Evolutionary conservation across 2,113 vertebrate species (phyloP).

Genomic region (Elanus axillaris): DNA sequence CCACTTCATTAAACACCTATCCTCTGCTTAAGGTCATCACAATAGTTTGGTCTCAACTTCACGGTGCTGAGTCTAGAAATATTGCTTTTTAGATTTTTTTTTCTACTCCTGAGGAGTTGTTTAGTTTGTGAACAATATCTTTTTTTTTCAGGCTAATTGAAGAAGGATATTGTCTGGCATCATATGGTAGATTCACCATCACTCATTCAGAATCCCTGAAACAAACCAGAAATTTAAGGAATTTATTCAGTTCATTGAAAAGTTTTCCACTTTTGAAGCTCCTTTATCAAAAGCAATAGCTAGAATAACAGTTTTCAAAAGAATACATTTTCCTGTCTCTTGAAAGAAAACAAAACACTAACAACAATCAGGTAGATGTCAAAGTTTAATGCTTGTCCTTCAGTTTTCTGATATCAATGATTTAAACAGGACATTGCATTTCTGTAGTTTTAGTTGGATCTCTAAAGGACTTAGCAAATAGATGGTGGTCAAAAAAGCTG

Average conservation of each 20-base stretch:
- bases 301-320: not conserved
- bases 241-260: not conserved
- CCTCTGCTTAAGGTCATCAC: constrained; percentile 1
- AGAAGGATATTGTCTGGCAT: not conserved
- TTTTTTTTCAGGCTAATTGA: not conserved
- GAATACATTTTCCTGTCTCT: not conserved
- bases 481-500: constrained; percentile 21
- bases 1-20: constrained; percentile 32
- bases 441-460: not conserved
- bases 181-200: not conserved
- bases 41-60: not conserved
- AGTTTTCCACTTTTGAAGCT: not conserved
- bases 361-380: not conserved
- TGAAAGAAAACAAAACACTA: not conserved
- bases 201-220: not conserved
- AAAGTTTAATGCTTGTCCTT: not conserved
- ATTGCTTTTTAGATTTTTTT: not conserved
- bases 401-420: constrained; percentile 15
- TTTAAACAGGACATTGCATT: not conserved
- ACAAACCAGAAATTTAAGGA: not conserved
- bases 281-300: not conserved
- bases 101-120: not conserved
- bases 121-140: not conserved
- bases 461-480: constrained; percentile 14
- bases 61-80: not conserved